Evolutionary conservation across 1,140 invertebrate species (phyloP).

Genomic region (Lepidurus couesii): DNA sequence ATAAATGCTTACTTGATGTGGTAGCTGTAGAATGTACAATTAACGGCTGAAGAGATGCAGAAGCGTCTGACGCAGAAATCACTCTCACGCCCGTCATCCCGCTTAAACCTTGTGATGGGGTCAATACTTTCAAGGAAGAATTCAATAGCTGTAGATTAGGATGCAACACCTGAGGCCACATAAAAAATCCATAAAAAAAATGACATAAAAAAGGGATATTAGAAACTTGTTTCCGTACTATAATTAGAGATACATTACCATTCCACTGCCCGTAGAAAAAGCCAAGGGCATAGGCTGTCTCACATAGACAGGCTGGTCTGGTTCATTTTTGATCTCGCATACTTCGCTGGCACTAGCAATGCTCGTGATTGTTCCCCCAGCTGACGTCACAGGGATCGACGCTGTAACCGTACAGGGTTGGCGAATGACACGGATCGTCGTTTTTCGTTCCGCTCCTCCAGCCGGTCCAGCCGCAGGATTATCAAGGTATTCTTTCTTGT

Average conservation of each 20-base stretch:
- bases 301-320: conserved; percentile 2
- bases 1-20: conserved; percentile 22
- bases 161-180: not conserved
- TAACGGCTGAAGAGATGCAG: conserved; percentile 30
- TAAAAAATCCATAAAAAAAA: not conserved
- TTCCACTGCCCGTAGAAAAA: not conserved
- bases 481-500: not conserved
- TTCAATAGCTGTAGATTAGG: conserved; percentile 29
- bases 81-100: conserved; percentile 24
- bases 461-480: not conserved
- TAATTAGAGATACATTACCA: not conserved
- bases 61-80: conserved; percentile 24
- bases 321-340: not conserved
- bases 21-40: conserved; percentile 29
- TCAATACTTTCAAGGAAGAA: conserved; percentile 31
- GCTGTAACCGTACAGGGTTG: not conserved
- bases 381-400: not conserved
- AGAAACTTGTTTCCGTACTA: not conserved
- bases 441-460: not conserved
- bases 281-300: conserved; percentile 1
- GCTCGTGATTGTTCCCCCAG: not conserved
- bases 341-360: not conserved
- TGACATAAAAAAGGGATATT: not conserved
- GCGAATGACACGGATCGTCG: not conserved
- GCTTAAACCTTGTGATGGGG: not conserved